Evolutionary conservation across 2,888 invertebrate genomes (phyloP).

Genomic region (Aspidiotus destructor): DNA sequence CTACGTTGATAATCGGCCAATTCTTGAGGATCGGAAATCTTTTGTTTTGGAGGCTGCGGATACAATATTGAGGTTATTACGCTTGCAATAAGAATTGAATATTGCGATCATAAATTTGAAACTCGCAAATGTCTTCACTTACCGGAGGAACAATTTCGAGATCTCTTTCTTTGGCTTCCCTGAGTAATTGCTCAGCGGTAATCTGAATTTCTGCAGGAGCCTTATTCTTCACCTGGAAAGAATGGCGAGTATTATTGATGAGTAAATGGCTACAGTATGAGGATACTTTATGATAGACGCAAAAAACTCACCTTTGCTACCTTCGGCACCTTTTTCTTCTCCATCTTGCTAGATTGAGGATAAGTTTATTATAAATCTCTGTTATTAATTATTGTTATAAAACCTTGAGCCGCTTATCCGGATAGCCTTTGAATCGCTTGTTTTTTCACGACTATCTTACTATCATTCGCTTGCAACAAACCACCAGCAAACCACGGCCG

Average conservation of each 20-base stretch:
- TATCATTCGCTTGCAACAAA: too few relatives aligned
- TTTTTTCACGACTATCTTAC: too few relatives aligned
- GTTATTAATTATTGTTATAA: too few relatives aligned
- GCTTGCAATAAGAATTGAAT: background rate
- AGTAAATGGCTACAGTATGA: too few relatives aligned
- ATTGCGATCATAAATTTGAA: conserved; percentile 5
- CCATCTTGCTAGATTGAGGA: conserved; percentile 45
- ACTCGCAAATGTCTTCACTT: conserved; percentile 39
- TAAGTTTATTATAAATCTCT: too few relatives aligned
- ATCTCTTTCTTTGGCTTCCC: conserved; percentile 98
- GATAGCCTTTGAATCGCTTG: too few relatives aligned
- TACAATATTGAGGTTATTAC: background rate
- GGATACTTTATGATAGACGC: background rate
- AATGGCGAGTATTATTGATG: conserved; percentile 7
- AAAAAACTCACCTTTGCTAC: conserved; percentile 72
- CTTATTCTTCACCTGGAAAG: conserved; percentile 88
- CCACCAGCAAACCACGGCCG: too few relatives aligned
- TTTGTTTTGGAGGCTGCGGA: conserved; percentile 82
- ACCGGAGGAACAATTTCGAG: conserved; percentile 89
- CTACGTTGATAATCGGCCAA: conserved; percentile 90
- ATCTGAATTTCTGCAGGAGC: conserved; percentile 98
- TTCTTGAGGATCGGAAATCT: conserved; percentile 97
- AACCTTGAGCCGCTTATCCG: too few relatives aligned
- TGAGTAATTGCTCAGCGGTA: conserved; percentile 92
- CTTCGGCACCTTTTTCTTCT: conserved; percentile 77